Evolutionary conservation across 2,888 invertebrate genomes (phyloP).

Genomic region (Pocota personata): DNA sequence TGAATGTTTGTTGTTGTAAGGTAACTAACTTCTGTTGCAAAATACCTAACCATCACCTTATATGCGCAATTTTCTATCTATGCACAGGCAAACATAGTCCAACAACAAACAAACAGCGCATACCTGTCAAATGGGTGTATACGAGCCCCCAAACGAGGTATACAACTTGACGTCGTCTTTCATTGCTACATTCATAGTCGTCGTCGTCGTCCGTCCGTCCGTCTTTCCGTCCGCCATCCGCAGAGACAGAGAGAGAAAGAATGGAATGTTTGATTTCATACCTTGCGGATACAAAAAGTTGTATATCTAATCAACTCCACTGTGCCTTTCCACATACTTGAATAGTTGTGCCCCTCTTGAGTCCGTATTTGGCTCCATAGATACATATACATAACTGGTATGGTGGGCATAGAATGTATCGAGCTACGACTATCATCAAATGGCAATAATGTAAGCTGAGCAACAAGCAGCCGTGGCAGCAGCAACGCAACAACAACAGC

Average conservation of each 20-base stretch:
- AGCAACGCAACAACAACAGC: slow-evolving; percentile 16
- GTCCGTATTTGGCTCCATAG: slow-evolving; percentile 40
- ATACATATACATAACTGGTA: slow-evolving; percentile 62
- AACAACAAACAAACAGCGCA: slow-evolving; percentile 63
- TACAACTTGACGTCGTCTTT: slow-evolving; percentile 65
- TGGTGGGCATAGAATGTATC: slow-evolving; percentile 66
- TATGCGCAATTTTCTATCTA: slow-evolving; percentile 70
- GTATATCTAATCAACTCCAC: slow-evolving; percentile 72
- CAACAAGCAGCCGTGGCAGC: slow-evolving; percentile 50
- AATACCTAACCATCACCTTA: slow-evolving; percentile 62
- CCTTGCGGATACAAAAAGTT: slow-evolving; percentile 72
- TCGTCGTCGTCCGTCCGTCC: slow-evolving; percentile 9
- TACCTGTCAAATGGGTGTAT: slow-evolving; percentile 72
- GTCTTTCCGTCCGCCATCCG: background rate
- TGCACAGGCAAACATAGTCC: slow-evolving; percentile 47
- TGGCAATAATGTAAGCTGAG: slow-evolving; percentile 66
- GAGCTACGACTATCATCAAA: slow-evolving; percentile 69
- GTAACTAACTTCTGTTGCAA: slow-evolving; percentile 69
- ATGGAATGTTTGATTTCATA: slow-evolving; percentile 73
- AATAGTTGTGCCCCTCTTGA: slow-evolving; percentile 47
- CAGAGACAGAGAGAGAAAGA: slow-evolving; percentile 36
- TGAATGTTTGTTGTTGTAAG: slow-evolving; percentile 63
- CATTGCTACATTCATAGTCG: slow-evolving; percentile 62
- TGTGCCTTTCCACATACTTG: slow-evolving; percentile 72
- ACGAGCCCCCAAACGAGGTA: slow-evolving; percentile 73